Evolutionary conservation across 2,888 invertebrate species (phyloP).

Genomic region (Caenorhabditis sulstoni): DNA sequence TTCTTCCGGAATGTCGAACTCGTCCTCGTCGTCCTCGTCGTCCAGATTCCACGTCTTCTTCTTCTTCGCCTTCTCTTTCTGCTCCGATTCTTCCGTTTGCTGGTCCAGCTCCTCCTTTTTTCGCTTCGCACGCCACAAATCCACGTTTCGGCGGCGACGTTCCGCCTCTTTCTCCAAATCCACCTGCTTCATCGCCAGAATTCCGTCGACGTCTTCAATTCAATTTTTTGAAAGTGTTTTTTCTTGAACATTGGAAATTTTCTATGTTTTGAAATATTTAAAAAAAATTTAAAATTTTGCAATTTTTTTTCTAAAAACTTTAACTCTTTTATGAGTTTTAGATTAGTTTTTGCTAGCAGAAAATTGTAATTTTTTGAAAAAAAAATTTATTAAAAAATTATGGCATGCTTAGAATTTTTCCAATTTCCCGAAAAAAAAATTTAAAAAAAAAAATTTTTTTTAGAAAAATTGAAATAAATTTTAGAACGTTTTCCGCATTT

Average conservation of each 20-base stretch:
- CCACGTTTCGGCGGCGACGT: constrained; percentile 67
- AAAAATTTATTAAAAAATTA: too few species aligned
- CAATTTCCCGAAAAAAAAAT: not conserved
- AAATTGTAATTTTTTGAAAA: too few species aligned
- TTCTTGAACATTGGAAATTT: too few species aligned
- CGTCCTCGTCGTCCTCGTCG: constrained; percentile 86
- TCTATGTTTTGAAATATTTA: too few species aligned
- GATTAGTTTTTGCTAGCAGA: too few species aligned
- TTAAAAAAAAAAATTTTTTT: too few species aligned
- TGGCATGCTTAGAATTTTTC: too few species aligned
- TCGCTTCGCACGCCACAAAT: constrained; percentile 60
- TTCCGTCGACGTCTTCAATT: constrained; percentile 23
- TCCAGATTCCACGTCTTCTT: constrained; percentile 94
- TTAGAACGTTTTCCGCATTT: too few species aligned
- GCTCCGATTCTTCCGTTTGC: constrained; percentile 9
- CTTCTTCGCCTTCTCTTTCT: constrained; percentile 5
- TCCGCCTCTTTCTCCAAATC: constrained; percentile 66
- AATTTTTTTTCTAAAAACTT: not conserved
- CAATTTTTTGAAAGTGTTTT: not conserved
- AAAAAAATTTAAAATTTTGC: too few species aligned
- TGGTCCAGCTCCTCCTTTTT: constrained; percentile 59
- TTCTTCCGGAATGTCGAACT: constrained; percentile 15
- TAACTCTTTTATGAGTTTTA: too few species aligned
- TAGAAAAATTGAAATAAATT: too few species aligned
- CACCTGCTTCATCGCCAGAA: constrained; percentile 39